A percentile compares a stretch with the other conserved stretches of the same genome.
Conservation (phyloP, 64 coral and sea anemone genomes). For the Stichodactyla helianthus region DNA sequence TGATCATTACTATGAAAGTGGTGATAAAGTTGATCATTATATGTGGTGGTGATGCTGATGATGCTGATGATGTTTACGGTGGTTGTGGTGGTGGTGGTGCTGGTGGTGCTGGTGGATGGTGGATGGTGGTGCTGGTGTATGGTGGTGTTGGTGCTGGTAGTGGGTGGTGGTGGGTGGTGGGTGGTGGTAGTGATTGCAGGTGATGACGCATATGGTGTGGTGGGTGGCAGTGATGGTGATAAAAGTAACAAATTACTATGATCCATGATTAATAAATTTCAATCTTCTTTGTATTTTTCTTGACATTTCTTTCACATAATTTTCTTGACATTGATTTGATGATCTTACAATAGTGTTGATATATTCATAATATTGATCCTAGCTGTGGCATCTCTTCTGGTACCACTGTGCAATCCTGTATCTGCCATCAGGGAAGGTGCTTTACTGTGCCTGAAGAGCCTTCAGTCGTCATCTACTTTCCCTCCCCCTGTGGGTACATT, state of each 20-base stretch:
- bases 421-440: slow-evolving; percentile 56
- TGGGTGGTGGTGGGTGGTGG: background rate
- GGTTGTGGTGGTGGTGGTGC: background rate
- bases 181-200: background rate
- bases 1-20: background rate
- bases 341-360: background rate
- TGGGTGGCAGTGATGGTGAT: background rate
- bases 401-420: slow-evolving; percentile 52
- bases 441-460: slow-evolving; percentile 34
- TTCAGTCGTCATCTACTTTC: background rate
- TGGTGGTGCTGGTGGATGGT: background rate
- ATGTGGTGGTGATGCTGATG: background rate
- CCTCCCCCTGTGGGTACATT: slow-evolving; percentile 25
- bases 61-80: no score
- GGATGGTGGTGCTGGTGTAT: background rate
- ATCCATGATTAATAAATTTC: background rate
- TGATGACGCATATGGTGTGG: no score
- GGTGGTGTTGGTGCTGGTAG: background rate
- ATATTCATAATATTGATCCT: background rate
- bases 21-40: no score
- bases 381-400: slow-evolving; percentile 67
- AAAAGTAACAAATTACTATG: no score
- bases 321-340: background rate
- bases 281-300: background rate
- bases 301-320: no score